Evolutionary conservation across 2,888 invertebrate species (phyloP).

Genomic region (Druceiella hillmani): DNA sequence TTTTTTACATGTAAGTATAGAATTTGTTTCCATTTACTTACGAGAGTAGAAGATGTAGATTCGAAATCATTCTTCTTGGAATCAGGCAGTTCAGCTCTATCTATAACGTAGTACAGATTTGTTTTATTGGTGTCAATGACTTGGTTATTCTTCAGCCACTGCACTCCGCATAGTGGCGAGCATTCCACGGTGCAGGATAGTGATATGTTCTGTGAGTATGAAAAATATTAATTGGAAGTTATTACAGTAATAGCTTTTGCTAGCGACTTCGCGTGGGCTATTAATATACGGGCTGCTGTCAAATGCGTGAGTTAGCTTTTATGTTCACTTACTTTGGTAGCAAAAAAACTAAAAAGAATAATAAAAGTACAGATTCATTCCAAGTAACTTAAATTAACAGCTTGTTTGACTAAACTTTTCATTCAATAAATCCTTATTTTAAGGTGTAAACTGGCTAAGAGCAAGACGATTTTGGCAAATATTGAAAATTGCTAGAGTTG

Average conservation of each 20-base stretch:
- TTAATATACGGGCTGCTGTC: too few relatives aligned
- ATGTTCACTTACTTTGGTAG: too few relatives aligned
- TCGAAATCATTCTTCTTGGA: constrained; percentile 81
- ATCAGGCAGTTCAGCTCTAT: constrained; percentile 64
- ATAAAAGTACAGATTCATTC: too few relatives aligned
- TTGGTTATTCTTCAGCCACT: constrained; percentile 77
- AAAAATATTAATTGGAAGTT: not conserved
- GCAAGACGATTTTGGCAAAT: too few relatives aligned
- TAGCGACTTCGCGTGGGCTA: too few relatives aligned
- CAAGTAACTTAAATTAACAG: too few relatives aligned
- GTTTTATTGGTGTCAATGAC: constrained; percentile 59
- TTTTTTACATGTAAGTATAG: constrained; percentile 6
- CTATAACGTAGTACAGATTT: constrained; percentile 62
- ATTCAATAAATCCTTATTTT: too few relatives aligned
- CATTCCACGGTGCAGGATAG: constrained; percentile 87
- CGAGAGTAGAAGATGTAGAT: constrained; percentile 81
- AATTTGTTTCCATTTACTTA: constrained; percentile 41
- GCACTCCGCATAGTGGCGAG: constrained; percentile 77
- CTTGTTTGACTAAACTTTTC: too few relatives aligned
- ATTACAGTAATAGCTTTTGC: not conserved
- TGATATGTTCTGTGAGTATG: constrained; percentile 60
- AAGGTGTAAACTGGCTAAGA: too few relatives aligned
- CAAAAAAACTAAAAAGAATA: too few relatives aligned
- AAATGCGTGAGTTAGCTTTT: too few relatives aligned
- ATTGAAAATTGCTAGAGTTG: too few relatives aligned